Percentiles rank a stretch among this genome's conserved stretches.
phyloP scores from a whole-genome alignment of 2,888 invertebrate genomes.

The Tinea trinotella region DNA sequence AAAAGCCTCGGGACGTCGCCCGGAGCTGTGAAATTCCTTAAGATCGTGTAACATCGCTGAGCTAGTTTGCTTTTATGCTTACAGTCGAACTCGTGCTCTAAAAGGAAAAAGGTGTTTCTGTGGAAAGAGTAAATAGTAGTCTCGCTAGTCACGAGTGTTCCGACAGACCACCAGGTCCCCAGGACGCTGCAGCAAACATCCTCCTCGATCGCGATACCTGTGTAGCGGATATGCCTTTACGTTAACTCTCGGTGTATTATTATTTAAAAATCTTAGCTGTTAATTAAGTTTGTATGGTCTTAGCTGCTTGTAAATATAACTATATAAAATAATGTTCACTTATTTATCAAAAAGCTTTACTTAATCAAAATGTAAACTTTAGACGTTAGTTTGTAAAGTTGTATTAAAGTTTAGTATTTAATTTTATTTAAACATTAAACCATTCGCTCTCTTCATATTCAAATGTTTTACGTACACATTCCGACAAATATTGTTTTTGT shows the following conservation, averaged over 20 bases:
- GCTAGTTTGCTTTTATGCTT: conserved; percentile 64
- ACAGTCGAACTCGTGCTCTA: conserved; percentile 61
- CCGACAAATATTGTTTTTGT: neutral
- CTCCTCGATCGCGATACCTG: neutral
- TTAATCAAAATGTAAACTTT: conserved; percentile 62
- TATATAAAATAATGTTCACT: conserved; percentile 58
- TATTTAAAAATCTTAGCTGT: conserved; percentile 67
- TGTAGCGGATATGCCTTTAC: conserved; percentile 66
- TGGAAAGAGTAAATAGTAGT: conserved; percentile 63
- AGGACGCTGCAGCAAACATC: neutral
- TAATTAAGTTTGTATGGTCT: conserved; percentile 56
- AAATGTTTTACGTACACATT: conserved; percentile 1
- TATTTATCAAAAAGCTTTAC: conserved; percentile 62
- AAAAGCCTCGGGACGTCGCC: conserved; percentile 48
- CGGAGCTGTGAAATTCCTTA: conserved; percentile 70
- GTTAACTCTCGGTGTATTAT: conserved; percentile 73
- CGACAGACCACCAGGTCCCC: conserved; percentile 51
- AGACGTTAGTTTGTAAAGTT: conserved; percentile 68
- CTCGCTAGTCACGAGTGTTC: conserved; percentile 61
- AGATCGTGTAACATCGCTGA: conserved; percentile 64
- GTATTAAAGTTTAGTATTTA: conserved; percentile 70
- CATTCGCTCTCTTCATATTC: conserved; percentile 56
- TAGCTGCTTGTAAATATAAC: conserved; percentile 71
- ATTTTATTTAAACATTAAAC: conserved; percentile 64
- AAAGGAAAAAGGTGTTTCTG: conserved; percentile 67